Base-by-base conservation (phyloP, 2,888 invertebrate species). In the Geophilus truncorum region DNA sequence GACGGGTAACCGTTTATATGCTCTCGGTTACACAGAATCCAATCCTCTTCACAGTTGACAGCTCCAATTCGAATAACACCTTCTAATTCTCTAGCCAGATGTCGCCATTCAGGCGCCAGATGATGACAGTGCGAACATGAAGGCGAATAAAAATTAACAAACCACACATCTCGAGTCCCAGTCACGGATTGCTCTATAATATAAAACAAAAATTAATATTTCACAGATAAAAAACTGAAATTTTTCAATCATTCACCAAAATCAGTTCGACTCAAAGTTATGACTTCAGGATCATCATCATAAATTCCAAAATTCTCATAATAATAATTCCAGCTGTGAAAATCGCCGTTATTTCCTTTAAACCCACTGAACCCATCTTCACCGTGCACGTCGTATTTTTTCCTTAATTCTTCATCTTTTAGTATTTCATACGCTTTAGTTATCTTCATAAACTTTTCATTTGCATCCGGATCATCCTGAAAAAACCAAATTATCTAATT, bases 71-170 rank as follows among this genome's bases (percentile, higher is more conserved):
- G 90, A 3, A 94, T 90, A 81, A 94, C 93, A 79, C 94, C 94
- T 85, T 93, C 92, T 83, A 95, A 89, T 84, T 92, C 90, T 84
- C 90, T 89, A 12, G 94, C 94, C 81, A 96, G 86, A 85, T 91
- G 91, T 81, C 94, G 90, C 95, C 95, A 96, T 77, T 91, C 90
- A 9, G 94, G 93, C 1, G 93, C 94, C 83, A 95, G 88, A 82
- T 90, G 90, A 86, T 95, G 94, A 85, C 95, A 96, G 83, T 95
- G 95, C 23, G 92, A 92, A 85, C 95, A 95, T 85, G 92, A 92
- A 1, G 95, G 93, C 0, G 94, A 94, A 87, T 95, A 96, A 86
- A 93, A 95, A 87, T 95, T 95, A 81, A 96, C 90, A 86, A 95
- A 94, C 92, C 95, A 93, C 34, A 92, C 90, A 82, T 92, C 93